Evolutionary conservation across 2,113 vertebrate species (phyloP).

Genomic region (Chauna torquata): DNA sequence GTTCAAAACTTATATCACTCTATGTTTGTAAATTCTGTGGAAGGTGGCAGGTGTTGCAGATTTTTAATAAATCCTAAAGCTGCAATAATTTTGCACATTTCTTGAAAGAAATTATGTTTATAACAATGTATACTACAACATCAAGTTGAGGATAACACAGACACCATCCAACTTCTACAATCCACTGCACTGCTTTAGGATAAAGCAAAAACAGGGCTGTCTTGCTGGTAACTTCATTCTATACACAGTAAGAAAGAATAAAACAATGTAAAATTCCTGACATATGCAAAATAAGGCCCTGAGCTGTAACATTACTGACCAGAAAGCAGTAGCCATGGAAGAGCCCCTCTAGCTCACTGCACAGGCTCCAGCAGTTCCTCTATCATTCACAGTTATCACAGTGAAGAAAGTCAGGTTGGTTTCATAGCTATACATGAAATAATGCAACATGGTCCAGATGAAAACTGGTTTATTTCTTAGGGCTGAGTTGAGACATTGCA

Average conservation of each 20-base stretch:
- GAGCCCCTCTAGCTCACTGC: neutral
- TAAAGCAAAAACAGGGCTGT: neutral
- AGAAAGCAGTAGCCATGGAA: neutral
- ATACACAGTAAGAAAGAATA: neutral
- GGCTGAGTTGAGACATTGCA: neutral
- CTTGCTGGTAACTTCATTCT: neutral
- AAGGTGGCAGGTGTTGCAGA: neutral
- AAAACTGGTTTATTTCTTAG: slow-evolving; percentile 8
- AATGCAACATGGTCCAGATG: neutral
- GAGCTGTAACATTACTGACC: neutral
- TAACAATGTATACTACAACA: neutral
- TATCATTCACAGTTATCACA: neutral
- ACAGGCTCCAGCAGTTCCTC: neutral
- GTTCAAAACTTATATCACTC: neutral
- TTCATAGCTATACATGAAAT: neutral
- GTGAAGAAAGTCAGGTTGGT: neutral
- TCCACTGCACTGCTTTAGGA: neutral
- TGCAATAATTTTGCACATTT: neutral
- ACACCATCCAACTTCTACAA: neutral
- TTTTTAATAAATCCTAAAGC: neutral
- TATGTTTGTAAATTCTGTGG: neutral
- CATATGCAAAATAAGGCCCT: neutral
- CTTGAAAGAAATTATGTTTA: neutral
- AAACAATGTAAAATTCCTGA: neutral
- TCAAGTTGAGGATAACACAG: neutral